phyloP scores from a whole-genome alignment of 92 coral and sea anemone genomes.

The Blastomussa wellsi region DNA sequence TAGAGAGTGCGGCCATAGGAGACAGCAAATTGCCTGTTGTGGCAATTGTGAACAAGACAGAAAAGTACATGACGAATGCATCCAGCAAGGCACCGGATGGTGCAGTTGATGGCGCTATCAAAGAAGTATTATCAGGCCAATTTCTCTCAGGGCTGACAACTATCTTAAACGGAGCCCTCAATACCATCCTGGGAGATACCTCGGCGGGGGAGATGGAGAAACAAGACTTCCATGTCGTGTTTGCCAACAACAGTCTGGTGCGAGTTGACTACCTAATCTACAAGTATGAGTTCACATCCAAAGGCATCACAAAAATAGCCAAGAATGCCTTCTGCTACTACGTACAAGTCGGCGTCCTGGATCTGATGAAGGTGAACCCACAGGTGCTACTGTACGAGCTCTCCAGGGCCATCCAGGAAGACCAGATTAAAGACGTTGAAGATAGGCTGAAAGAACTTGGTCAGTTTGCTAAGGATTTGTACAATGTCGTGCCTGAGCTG shows the following conservation, averaged over 20 bases:
- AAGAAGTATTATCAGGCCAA: background rate
- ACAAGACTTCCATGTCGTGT: slow-evolving; percentile 5
- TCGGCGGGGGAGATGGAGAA: slow-evolving; percentile 33
- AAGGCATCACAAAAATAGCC: slow-evolving; percentile 23
- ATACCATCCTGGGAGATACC: slow-evolving; percentile 30
- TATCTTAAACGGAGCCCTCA: slow-evolving; percentile 13
- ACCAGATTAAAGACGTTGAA: background rate
- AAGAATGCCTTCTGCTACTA: slow-evolving; percentile 38
- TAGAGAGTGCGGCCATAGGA: background rate
- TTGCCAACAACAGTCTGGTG: slow-evolving; percentile 33
- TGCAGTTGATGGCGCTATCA: background rate
- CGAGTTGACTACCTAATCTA: slow-evolving; percentile 41
- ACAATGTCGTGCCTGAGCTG: background rate
- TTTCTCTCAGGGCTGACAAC: slow-evolving; percentile 22
- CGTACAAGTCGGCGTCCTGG: slow-evolving; percentile 36
- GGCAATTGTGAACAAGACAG: background rate
- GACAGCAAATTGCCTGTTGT: background rate
- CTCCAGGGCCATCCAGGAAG: background rate
- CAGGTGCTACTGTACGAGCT: background rate
- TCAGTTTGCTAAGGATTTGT: background rate
- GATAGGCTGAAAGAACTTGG: background rate
- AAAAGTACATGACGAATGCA: background rate
- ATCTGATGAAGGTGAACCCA: slow-evolving; percentile 18
- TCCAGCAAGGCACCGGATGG: background rate
- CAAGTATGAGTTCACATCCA: slow-evolving; percentile 40